phyloP scores from a whole-genome alignment of 2,113 vertebrate genomes.

The Cromileptes altivelis region DNA sequence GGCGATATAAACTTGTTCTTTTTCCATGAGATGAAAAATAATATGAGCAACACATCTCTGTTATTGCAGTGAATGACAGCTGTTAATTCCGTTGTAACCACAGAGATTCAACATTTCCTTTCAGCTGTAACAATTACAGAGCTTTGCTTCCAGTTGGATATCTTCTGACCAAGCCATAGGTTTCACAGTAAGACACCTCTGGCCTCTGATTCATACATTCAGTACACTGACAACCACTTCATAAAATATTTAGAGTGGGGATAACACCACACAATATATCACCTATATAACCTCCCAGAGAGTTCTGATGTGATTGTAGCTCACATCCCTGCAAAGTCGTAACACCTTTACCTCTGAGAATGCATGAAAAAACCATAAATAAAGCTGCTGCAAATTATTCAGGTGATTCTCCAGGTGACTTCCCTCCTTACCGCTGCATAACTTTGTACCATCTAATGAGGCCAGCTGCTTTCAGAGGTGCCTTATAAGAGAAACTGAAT shows the following conservation, averaged over 20 bases:
- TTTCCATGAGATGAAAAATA: not conserved
- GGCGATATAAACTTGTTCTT: constrained; percentile 41
- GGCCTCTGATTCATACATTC: not conserved
- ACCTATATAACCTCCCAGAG: not conserved
- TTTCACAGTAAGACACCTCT: not conserved
- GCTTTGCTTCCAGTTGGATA: not conserved
- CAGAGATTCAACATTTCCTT: not conserved
- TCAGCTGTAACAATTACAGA: not conserved
- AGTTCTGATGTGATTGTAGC: not conserved
- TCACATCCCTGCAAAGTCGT: not conserved
- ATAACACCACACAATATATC: not conserved
- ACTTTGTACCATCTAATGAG: constrained; percentile 32
- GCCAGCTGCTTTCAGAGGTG: constrained; percentile 37
- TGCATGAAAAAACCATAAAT: not conserved
- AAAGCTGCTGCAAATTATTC: not conserved
- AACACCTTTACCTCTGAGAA: not conserved
- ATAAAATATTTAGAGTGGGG: constrained; percentile 46
- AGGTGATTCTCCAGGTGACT: constrained; percentile 15
- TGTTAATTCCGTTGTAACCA: not conserved
- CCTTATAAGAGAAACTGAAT: constrained; percentile 54
- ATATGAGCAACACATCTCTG: not conserved
- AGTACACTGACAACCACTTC: not conserved
- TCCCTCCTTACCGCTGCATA: not conserved
- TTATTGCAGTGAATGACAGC: not conserved
- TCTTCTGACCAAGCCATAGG: not conserved